Percentiles rank a stretch among this genome's conserved stretches.
Evolutionary conservation across 2,113 vertebrate species (phyloP).

Genomic region (Notothenia rossii): DNA sequence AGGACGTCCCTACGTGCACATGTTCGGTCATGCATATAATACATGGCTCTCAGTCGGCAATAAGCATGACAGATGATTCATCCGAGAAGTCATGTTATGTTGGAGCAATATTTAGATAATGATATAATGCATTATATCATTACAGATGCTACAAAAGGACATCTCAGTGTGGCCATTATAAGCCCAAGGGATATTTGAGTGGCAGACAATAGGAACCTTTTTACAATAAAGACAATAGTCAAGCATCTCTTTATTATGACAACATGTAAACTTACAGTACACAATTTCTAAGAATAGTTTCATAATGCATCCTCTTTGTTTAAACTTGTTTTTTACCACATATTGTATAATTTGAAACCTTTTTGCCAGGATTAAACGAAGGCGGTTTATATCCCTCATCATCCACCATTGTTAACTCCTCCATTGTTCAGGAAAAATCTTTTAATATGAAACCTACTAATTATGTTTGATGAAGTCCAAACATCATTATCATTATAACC

Average conservation of each 20-base stretch:
- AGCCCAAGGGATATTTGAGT: background rate
- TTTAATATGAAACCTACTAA: background rate
- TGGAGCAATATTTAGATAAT: constrained; percentile 11
- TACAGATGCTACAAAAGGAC: background rate
- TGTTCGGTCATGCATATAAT: constrained; percentile 15
- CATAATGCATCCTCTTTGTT: background rate
- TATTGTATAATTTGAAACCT: too few species aligned
- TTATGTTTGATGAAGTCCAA: background rate
- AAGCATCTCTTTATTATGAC: background rate
- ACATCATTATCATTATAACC: background rate
- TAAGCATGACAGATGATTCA: constrained; percentile 13
- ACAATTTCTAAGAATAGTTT: constrained; percentile 14
- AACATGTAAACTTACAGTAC: constrained; percentile 1
- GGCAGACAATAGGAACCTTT: background rate
- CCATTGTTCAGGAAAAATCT: background rate
- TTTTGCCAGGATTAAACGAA: background rate
- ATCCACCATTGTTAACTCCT: background rate
- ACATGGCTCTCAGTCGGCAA: background rate
- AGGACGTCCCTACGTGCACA: background rate
- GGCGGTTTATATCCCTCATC: background rate
- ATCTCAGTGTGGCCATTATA: background rate
- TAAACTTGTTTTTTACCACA: background rate
- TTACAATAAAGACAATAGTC: background rate
- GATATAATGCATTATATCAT: background rate
- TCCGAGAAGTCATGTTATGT: background rate